These are phyloP conservation scores for Pachyseris speciosa DNA, from an alignment of 64 coral and sea anemone species.

Conservation along the genomic window DNA sequence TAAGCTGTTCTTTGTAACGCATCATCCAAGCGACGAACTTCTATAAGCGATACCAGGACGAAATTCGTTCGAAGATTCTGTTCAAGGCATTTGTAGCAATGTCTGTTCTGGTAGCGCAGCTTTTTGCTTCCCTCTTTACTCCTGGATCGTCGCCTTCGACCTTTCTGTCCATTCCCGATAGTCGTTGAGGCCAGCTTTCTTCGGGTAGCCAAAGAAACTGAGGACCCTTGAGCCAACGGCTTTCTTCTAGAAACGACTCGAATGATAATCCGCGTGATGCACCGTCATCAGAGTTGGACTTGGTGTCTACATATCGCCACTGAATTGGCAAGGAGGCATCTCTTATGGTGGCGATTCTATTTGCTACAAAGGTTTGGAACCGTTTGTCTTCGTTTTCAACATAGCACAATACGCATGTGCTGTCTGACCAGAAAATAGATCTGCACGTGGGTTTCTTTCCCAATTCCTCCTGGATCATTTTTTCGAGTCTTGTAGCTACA, in stretches of 20 bases:
- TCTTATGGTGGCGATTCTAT: background rate
- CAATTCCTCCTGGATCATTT: too few relatives aligned
- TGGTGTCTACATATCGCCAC: background rate
- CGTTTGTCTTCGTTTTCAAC: too few relatives aligned
- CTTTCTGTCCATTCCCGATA: background rate
- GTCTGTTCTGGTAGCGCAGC: background rate
- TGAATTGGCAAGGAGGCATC: background rate
- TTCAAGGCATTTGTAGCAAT: background rate
- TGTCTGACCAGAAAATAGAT: too few relatives aligned
- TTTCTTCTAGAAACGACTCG: background rate
- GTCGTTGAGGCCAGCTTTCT: background rate
- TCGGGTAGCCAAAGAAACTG: background rate
- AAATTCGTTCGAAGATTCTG: conserved; percentile 8
- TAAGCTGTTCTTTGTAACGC: background rate
- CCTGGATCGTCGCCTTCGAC: conserved; percentile 23
- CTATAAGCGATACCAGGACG: conserved; percentile 14
- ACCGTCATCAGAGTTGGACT: background rate
- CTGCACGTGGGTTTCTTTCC: too few relatives aligned
- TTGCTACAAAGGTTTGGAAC: background rate
- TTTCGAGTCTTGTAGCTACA: too few relatives aligned
- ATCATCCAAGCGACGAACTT: conserved; percentile 29
- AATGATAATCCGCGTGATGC: background rate
- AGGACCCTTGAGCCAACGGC: background rate
- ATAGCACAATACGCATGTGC: too few relatives aligned
- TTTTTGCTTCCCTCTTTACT: background rate